These are phyloP conservation scores for Sceloporus tristichus DNA, from an alignment of 2,113 vertebrate genomes.

Conservation along the genomic window DNA sequence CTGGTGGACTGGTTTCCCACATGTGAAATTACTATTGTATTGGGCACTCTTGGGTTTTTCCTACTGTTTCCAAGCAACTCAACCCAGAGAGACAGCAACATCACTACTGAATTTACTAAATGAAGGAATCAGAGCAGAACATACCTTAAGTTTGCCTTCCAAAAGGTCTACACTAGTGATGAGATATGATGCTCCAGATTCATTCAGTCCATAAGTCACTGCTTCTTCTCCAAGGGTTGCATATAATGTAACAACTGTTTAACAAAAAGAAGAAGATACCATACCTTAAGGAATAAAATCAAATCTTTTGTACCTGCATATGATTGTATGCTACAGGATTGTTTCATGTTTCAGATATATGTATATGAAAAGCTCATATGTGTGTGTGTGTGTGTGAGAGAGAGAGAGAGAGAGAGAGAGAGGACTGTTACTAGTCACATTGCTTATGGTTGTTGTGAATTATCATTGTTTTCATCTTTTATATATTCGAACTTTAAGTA, in stretches of 20 bases:
- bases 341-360: not conserved
- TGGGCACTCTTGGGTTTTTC: not conserved
- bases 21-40: not conserved
- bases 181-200: conserved; percentile 90
- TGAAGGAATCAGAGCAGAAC: conserved; percentile 41
- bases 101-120: not conserved
- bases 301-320: conserved; percentile 4
- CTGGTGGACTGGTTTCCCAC: not conserved
- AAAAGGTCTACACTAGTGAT: conserved; percentile 93
- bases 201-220: conserved; percentile 91
- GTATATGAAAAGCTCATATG: not conserved
- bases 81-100: not conserved
- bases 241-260: conserved; percentile 94
- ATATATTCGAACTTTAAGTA: not conserved
- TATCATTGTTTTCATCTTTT: not conserved
- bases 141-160: conserved; percentile 93
- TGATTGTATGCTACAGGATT: not conserved
- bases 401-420: too few species aligned
- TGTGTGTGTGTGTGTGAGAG: not conserved
- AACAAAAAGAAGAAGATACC: not conserved
- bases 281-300: not conserved
- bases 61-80: not conserved
- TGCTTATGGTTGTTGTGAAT: not conserved
- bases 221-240: conserved; percentile 95
- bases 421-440: not conserved